A percentile compares a stretch with the other conserved stretches of the same genome.
Conservation (phyloP, 2,888 invertebrate species). For the Punctoribates punctum region DNA sequence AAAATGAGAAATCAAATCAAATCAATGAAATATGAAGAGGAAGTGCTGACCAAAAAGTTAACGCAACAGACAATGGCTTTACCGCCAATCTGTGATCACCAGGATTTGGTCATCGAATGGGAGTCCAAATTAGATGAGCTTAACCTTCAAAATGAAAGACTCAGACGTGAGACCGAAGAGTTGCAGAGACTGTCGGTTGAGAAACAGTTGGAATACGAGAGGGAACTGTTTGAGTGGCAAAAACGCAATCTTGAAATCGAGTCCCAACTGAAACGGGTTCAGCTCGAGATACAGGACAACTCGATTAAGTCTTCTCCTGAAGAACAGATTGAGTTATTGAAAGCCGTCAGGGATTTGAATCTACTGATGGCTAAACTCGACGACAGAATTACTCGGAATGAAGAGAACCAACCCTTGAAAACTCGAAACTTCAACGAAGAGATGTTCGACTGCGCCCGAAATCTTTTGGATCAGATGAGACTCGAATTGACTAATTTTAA, state of each 20-base stretch:
- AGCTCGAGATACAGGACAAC: slow-evolving; percentile 2
- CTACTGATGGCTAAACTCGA: slow-evolving; percentile 26
- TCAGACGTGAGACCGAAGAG: not conserved
- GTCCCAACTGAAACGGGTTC: not conserved
- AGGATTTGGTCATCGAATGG: slow-evolving; percentile 30
- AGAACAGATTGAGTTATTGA: not conserved
- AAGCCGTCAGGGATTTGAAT: slow-evolving; percentile 24
- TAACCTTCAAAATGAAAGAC: slow-evolving; percentile 1
- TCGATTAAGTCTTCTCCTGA: not conserved
- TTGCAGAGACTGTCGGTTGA: not conserved
- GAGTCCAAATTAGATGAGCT: slow-evolving; percentile 30
- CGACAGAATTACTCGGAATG: slow-evolving; percentile 13
- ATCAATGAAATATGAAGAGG: slow-evolving; percentile 13
- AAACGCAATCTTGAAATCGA: slow-evolving; percentile 20
- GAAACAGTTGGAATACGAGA: slow-evolving; percentile 17
- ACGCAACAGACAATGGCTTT: not conserved
- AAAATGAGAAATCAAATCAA: slow-evolving; percentile 4
- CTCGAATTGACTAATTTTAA: slow-evolving; percentile 13
- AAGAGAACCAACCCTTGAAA: slow-evolving; percentile 1
- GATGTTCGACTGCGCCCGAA: slow-evolving; percentile 25
- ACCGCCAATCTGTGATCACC: not conserved
- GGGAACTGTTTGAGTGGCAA: slow-evolving; percentile 18
- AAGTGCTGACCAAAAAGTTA: slow-evolving; percentile 18
- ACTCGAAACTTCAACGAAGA: slow-evolving; percentile 11
- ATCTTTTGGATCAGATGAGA: slow-evolving; percentile 26